Conservation (phyloP, 2,797 vertebrate genomes). For the Clamator glandarius region DNA sequence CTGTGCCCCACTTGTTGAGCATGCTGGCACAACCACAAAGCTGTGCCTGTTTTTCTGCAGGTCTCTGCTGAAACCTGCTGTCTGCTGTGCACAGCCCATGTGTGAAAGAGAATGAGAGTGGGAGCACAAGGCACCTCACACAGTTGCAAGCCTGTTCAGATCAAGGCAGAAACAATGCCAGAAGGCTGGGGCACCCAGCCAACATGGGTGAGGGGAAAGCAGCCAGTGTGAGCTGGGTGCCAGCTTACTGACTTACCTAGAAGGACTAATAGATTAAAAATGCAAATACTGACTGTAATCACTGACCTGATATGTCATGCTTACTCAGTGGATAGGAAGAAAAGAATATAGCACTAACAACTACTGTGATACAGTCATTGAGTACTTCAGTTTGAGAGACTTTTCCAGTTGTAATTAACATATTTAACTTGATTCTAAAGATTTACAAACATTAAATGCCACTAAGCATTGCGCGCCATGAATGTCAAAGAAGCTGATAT, state of each 20-base stretch:
- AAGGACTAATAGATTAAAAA: not conserved
- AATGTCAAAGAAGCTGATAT: slow-evolving; percentile 61
- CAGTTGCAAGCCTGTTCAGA: accelerated
- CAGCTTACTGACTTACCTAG: not conserved
- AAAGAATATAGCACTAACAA: not conserved
- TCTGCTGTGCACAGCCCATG: accelerated
- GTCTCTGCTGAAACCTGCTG: not conserved
- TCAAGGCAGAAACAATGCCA: not conserved
- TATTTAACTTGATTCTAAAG: slow-evolving; percentile 69
- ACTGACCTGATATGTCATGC: not conserved
- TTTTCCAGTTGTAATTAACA: slow-evolving; percentile 64
- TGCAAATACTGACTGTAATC: slow-evolving; percentile 8
- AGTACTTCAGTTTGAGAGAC: slow-evolving; percentile 44
- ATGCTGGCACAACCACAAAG: not conserved
- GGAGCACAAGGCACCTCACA: not conserved
- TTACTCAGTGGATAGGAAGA: not conserved
- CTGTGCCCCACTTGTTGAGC: not conserved
- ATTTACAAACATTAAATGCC: slow-evolving; percentile 70
- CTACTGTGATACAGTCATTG: not conserved
- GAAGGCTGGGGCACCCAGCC: accelerated
- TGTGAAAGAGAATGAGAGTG: not conserved
- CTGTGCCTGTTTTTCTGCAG: not conserved
- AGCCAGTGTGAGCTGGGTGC: not conserved
- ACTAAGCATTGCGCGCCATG: slow-evolving; percentile 53
- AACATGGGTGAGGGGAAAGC: not conserved